Base-by-base conservation (phyloP, 2,113 vertebrate species). In the Gymnobelideus leadbeateri region DNA sequence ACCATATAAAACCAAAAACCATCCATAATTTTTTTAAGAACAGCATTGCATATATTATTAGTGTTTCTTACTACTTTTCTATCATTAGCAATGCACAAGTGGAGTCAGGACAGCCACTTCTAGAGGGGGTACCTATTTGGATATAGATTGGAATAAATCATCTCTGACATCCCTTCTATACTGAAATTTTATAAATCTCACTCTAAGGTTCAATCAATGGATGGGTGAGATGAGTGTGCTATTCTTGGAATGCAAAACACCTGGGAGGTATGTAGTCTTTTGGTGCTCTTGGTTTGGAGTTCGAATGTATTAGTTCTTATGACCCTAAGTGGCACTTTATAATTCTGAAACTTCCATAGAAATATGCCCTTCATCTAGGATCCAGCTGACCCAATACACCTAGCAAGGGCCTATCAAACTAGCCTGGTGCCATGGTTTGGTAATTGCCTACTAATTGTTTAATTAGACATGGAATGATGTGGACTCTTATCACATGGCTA, bases 371-470 rank as follows among this genome's bases (percentile, higher is more conserved):
- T 23, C 49, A 49, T 93, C 84, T 57, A 14, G 89, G 55, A 93
- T 89, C 52, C 2, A 91, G 51, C 51, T 92, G 16, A 9, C 50
- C 54, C 54, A 23, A 8, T 12, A n/a, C 57, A 94, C 43, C 26
- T 55, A 61, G 24, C 25, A 94, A 94, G 53, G 24, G 11, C 3
- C 47, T 84, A 46, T 51, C 14, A 54, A 51, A 47, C 28, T 93
- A 16, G 0, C 0, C 16, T n/a, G 3, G 11, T 14, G 1, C 43
- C 54, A 2, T 51, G 25, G 24, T 28, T 4, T 77, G 14, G 14
- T 77, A 77, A 77, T 19, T 57, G 26, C 26, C 37, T 7, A 11
- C 16, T 77, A 3, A n/a, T 77, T 77, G 7, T 77, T 19, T 37
- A 77, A n/a, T n/a, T 12, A 16, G 37, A 19, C 61, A n/a, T 16